Evolutionary conservation across 2,797 vertebrate genomes (phyloP).

Genomic region (Gallinago solitaria): DNA sequence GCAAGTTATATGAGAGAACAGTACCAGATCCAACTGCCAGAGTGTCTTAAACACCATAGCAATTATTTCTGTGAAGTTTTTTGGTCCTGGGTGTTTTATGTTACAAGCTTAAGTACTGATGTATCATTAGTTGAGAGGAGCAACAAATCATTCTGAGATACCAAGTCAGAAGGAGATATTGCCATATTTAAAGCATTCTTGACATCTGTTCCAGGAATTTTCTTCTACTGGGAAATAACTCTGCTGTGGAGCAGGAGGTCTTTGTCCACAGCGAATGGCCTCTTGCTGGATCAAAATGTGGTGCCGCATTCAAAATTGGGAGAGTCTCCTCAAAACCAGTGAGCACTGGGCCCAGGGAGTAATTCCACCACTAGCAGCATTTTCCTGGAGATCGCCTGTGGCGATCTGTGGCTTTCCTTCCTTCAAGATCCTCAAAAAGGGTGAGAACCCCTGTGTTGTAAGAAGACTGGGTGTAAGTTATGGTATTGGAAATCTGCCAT

Average conservation of each 20-base stretch:
- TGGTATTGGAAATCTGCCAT: neutral
- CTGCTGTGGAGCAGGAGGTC: neutral
- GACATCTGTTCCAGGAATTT: neutral
- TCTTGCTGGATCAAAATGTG: neutral
- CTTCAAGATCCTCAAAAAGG: neutral
- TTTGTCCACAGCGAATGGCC: neutral
- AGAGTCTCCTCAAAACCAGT: neutral
- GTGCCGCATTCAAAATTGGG: neutral
- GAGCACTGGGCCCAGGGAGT: neutral
- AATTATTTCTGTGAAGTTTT: neutral
- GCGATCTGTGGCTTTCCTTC: neutral
- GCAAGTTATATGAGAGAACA: neutral
- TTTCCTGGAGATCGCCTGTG: neutral
- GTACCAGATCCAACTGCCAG: neutral
- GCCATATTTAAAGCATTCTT: neutral
- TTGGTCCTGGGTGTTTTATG: neutral
- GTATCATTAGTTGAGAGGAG: neutral
- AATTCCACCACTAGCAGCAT: neutral
- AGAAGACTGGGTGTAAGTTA: neutral
- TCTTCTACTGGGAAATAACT: neutral
- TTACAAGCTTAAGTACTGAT: neutral
- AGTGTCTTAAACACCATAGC: neutral
- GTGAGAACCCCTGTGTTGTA: neutral
- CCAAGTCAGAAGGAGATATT: neutral
- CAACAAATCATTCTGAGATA: neutral